Evolutionary conservation across 2,113 vertebrate species (phyloP).

Genomic region (Thunnus thynnus): DNA sequence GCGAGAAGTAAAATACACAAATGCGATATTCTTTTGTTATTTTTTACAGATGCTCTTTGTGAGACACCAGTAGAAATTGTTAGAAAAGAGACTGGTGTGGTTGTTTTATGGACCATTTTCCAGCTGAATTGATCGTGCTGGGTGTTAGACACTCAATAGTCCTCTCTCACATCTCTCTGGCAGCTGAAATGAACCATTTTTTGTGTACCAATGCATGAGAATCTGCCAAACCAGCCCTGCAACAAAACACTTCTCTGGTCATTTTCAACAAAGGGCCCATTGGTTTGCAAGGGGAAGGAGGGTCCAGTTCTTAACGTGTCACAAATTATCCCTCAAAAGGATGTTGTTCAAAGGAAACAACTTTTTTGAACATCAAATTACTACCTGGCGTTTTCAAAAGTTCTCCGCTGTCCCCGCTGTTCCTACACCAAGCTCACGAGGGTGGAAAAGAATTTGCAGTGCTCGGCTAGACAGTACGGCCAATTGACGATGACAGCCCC

Average conservation of each 20-base stretch:
- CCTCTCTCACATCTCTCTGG: conserved; percentile 33
- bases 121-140: conserved; percentile 39
- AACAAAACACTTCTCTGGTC: conserved; percentile 14
- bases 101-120: conserved; percentile 60
- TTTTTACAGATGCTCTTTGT: conserved; percentile 40
- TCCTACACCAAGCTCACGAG: conserved; percentile 32
- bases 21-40: conserved; percentile 25
- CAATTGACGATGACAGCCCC: conserved; percentile 61
- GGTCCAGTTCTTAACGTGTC: conserved; percentile 36
- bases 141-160: conserved; percentile 41
- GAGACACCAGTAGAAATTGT: conserved; percentile 25
- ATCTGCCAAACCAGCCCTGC: neutral
- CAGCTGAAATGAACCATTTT: conserved; percentile 34
- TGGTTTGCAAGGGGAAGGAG: neutral
- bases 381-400: conserved; percentile 65
- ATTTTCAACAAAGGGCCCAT: conserved; percentile 1
- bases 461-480: conserved; percentile 49
- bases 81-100: conserved; percentile 19
- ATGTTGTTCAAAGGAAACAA: conserved; percentile 49
- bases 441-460: conserved; percentile 50
- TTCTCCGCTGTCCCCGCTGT: conserved; percentile 25
- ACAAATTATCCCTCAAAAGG: conserved; percentile 57
- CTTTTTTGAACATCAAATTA: conserved; percentile 62
- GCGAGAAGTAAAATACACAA: conserved; percentile 17
- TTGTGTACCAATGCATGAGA: conserved; percentile 2